Base-by-base conservation (phyloP, 2,113 vertebrate genomes). In the Amblyornis subalaris region DNA sequence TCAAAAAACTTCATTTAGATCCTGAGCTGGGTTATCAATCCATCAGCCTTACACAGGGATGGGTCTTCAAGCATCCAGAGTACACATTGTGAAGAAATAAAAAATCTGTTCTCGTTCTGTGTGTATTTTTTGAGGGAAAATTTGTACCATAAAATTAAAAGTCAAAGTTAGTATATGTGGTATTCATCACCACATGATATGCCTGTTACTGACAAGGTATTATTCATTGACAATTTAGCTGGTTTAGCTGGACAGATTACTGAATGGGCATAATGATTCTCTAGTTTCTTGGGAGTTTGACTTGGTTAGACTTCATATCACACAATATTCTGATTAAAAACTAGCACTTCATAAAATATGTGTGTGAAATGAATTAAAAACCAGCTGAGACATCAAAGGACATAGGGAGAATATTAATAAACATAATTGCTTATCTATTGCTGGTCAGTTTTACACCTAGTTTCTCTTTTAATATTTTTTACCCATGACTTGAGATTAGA, bases 311-410 rank as follows among this genome's bases (percentile, higher is more conserved):
- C 24, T 86, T 62, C 57, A n/a, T 45, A 53, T 74, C 62, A 75
- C 25, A 85, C 17, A 85, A 82, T 61, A 91, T 79, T 89, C 57
- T 94, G 26, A 91, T 82, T 74, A 44, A 89, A 89, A 91, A 75
- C 53, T 79, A 91, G 25, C 31, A 22, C 62, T 82, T 89, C 60
- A 87, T 78, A 79, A 91, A 91, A 72, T 82, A 88, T 72, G 25
- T 29, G 61, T 15, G 50, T 70, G n/a, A 91, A 87, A 89, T 81
- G 1, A 84, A 72, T 79, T 91, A 72, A 89, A 95, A 94, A 64
- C 0, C 18, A 72, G 5, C 36, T 62, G 62, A 94, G 44, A 85
- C 24, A 75, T 93, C 62, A 79, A 36, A 85, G 45, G 79, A 88
- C 28, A 53, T 18, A 72, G 45, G 18, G 33, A 66, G 18, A 75